Conservation (phyloP, 2,797 vertebrate species). For the Scomberomorus guttatus region DNA sequence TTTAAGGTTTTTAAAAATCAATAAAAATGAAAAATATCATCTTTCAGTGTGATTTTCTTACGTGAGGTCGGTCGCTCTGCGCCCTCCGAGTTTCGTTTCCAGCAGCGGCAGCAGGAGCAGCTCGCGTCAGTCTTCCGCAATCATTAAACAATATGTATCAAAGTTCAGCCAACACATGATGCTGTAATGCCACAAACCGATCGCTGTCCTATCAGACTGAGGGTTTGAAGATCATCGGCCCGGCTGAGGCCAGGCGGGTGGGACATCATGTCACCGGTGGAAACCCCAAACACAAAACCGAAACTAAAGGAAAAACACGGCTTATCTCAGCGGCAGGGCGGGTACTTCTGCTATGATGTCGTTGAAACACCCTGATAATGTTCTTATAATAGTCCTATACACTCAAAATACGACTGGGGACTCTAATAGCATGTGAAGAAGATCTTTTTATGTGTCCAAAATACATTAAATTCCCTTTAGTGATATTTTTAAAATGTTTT, state of each 20-base stretch:
- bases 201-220: too few relatives aligned
- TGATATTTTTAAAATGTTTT: too few relatives aligned
- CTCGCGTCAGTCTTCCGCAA: constrained; percentile 42
- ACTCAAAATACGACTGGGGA: neutral
- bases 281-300: constrained; percentile 60
- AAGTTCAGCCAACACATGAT: constrained; percentile 31
- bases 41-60: constrained; percentile 39
- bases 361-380: neutral
- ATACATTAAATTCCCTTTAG: too few relatives aligned
- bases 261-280: neutral
- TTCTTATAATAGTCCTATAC: fast-evolving
- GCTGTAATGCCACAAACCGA: neutral
- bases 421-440: neutral
- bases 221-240: too few relatives aligned
- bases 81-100: constrained; percentile 57
- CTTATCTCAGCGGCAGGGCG: neutral
- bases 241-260: neutral
- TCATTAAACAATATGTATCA: constrained; percentile 20
- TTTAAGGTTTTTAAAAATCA: too few relatives aligned
- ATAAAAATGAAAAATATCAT: fast-evolving
- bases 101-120: neutral
- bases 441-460: too few relatives aligned
- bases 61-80: constrained; percentile 40
- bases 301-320: constrained; percentile 57
- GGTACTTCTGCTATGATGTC: neutral